A percentile compares a stretch with the other conserved stretches of the same genome.
Evolutionary conservation across 2,888 invertebrate species (phyloP).

Genomic region (Prenolepis imparis): DNA sequence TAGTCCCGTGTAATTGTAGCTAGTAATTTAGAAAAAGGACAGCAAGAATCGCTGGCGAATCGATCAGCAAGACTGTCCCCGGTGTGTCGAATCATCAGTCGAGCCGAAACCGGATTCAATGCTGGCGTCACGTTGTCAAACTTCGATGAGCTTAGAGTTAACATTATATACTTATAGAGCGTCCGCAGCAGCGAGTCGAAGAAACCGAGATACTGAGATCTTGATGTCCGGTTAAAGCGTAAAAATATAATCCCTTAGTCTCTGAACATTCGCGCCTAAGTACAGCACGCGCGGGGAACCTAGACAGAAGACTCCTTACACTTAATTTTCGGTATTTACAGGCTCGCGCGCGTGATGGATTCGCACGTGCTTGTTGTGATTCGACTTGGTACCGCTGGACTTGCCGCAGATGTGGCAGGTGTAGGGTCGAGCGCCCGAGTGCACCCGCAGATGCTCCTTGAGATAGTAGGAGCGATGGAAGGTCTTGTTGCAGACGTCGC

Average conservation of each 20-base stretch:
- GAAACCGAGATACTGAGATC: not conserved
- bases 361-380: slow-evolving; percentile 96
- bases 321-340: slow-evolving; percentile 92
- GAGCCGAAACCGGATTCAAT: slow-evolving; percentile 11
- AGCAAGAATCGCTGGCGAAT: slow-evolving; percentile 29
- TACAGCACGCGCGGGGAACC: not conserved
- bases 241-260: slow-evolving; percentile 19
- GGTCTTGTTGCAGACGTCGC: slow-evolving; percentile 92
- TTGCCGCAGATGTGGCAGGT: slow-evolving; percentile 96
- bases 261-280: slow-evolving; percentile 25
- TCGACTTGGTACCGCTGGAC: slow-evolving; percentile 95
- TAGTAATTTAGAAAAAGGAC: slow-evolving; percentile 32
- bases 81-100: not conserved
- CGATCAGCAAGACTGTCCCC: slow-evolving; percentile 3
- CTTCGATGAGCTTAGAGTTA: not conserved
- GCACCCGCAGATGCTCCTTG: slow-evolving; percentile 95
- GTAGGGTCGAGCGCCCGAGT: slow-evolving; percentile 93
- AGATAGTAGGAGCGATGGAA: slow-evolving; percentile 96
- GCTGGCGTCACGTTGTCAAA: not conserved
- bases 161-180: not conserved
- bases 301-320: too few relatives aligned
- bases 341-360: slow-evolving; percentile 96
- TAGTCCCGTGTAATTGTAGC: slow-evolving; percentile 44
- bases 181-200: not conserved
- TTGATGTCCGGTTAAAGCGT: slow-evolving; percentile 23